Percentiles rank a stretch among this genome's conserved stretches.
These are phyloP conservation scores for Sylvicola cinctus DNA, from an alignment of 2,888 invertebrate genomes.

Conservation along the genomic window DNA sequence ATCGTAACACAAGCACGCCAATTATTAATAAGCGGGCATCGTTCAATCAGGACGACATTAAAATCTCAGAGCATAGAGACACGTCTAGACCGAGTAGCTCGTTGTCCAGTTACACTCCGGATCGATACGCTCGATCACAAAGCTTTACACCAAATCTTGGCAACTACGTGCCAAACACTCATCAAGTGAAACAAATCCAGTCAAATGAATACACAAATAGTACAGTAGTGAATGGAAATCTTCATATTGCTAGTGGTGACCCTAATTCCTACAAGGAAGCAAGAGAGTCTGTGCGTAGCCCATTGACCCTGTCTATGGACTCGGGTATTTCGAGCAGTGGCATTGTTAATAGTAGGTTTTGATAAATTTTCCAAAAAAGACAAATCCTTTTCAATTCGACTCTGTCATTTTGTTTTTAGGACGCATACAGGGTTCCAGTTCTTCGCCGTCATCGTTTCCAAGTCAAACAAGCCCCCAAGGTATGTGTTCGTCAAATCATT, in stretches of 20 bases:
- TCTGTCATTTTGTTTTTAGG: slow-evolving; percentile 6
- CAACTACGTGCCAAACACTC: slow-evolving; percentile 5
- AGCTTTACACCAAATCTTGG: slow-evolving; percentile 3
- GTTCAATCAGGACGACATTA: slow-evolving; percentile 4
- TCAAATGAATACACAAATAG: slow-evolving; percentile 6
- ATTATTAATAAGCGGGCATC: too few species aligned
- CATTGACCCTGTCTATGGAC: slow-evolving; percentile 75
- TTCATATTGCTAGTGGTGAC: neutral
- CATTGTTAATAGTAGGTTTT: slow-evolving; percentile 12
- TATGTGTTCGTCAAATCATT: slow-evolving; percentile 7
- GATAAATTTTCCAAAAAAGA: neutral
- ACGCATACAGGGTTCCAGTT: slow-evolving; percentile 12
- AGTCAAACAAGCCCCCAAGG: slow-evolving; percentile 15
- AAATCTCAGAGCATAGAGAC: slow-evolving; percentile 2
- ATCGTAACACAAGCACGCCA: neutral
- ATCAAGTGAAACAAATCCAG: slow-evolving; percentile 8
- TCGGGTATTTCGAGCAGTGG: slow-evolving; percentile 51
- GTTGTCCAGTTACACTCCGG: neutral
- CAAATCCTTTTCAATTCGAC: neutral
- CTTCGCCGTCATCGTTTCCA: slow-evolving; percentile 14
- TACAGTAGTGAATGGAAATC: too few species aligned
- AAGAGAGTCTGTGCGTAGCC: too few species aligned
- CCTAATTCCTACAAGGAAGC: slow-evolving; percentile 13
- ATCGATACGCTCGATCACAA: neutral
- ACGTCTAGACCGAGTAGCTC: slow-evolving; percentile 2